phyloP scores from a whole-genome alignment of 2,888 invertebrate genomes.

The Noctua pronuba region DNA sequence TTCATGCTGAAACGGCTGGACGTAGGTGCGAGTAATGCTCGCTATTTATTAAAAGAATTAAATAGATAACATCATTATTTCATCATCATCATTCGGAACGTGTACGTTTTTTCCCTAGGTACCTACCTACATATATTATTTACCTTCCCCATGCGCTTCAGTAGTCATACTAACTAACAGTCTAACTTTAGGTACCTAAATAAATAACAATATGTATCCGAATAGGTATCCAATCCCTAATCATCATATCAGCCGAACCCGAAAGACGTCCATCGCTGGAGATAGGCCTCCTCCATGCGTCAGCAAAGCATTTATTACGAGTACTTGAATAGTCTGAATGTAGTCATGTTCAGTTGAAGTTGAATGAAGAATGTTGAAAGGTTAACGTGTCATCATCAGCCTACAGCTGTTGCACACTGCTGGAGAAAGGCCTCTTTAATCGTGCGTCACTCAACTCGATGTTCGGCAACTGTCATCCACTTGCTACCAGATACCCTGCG shows the following conservation, averaged over 20 bases:
- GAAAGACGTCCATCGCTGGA: background rate
- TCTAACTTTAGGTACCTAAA: background rate
- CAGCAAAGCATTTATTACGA: background rate
- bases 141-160: background rate
- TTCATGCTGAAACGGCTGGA: no score
- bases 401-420: no score
- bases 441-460: no score
- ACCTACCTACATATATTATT: background rate
- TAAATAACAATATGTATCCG: background rate
- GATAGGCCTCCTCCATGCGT: background rate
- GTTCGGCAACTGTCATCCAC: no score
- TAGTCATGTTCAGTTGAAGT: background rate
- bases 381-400: background rate
- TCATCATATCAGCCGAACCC: background rate
- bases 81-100: background rate
- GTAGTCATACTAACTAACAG: background rate
- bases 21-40: no score
- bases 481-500: no score
- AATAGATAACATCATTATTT: background rate
- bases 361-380: background rate
- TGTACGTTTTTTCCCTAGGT: background rate
- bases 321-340: background rate
- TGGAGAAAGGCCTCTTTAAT: no score
- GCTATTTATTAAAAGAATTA: background rate
- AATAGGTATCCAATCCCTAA: background rate